Percentiles rank a stretch among this genome's conserved stretches.
Conservation (phyloP, 2,113 vertebrate species). For the Macquaria ambigua region DNA sequence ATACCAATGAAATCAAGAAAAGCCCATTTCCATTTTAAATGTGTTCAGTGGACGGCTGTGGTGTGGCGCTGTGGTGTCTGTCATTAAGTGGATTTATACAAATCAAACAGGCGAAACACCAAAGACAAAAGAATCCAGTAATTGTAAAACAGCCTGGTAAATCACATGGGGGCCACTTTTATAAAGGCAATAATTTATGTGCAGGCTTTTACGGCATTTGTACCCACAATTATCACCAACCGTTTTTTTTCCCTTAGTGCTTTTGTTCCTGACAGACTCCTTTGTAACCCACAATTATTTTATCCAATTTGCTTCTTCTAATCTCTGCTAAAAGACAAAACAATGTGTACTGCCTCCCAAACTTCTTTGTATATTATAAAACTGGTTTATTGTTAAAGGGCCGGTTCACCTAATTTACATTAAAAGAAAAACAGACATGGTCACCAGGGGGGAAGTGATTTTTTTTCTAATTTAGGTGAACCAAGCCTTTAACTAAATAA, state of each 20-base stretch:
- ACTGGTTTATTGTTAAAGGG: not conserved
- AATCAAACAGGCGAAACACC: conserved; percentile 17
- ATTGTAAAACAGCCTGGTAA: conserved; percentile 44
- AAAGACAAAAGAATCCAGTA: conserved; percentile 39
- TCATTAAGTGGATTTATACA: not conserved
- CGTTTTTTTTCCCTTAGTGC: conserved; percentile 37
- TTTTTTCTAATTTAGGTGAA: not conserved
- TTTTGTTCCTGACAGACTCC: conserved; percentile 38
- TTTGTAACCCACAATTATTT: conserved; percentile 49
- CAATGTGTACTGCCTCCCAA: not conserved
- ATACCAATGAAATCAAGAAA: conserved; percentile 49
- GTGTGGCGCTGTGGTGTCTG: conserved; percentile 8
- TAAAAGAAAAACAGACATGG: too few relatives aligned
- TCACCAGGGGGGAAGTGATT: not conserved
- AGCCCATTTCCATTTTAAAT: conserved; percentile 26
- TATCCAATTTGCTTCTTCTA: conserved; percentile 33
- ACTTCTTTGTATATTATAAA: not conserved
- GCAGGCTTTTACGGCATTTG: conserved; percentile 47
- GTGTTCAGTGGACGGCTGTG: not conserved
- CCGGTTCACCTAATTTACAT: not conserved
- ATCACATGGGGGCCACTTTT: conserved; percentile 30
- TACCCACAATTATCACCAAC: conserved; percentile 61
- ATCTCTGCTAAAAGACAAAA: conserved; percentile 18
- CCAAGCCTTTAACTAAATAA: too few relatives aligned
- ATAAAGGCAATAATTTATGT: conserved; percentile 62